These are phyloP conservation scores for Eupithecia tripunctaria DNA, from an alignment of 2,888 invertebrate species.

Conservation along the genomic window DNA sequence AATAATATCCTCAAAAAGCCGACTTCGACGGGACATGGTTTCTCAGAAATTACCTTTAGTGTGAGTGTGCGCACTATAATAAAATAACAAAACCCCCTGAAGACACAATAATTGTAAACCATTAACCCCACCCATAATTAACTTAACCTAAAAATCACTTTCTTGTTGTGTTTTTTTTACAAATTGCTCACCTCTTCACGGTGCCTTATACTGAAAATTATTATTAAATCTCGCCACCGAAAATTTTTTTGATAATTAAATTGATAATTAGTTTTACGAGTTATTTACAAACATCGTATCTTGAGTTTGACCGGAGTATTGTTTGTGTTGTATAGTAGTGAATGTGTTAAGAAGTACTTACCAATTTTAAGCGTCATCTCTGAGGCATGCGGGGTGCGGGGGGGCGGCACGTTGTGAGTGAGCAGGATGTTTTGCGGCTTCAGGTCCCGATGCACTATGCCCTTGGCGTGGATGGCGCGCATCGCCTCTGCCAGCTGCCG, in stretches of 20 bases:
- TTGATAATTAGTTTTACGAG: too few relatives aligned
- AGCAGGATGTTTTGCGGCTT: slow-evolving; percentile 99
- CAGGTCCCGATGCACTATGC: slow-evolving; percentile 99
- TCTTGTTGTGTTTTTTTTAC: background rate
- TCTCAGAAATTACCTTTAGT: too few relatives aligned
- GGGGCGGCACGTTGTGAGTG: slow-evolving; percentile 88
- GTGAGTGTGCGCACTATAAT: too few relatives aligned
- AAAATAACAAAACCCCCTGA: too few relatives aligned
- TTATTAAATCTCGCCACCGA: background rate
- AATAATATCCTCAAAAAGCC: too few relatives aligned
- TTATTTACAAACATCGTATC: background rate
- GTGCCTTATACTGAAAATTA: background rate
- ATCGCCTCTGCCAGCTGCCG: slow-evolving; percentile 98
- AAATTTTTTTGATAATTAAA: too few relatives aligned
- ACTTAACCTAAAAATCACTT: background rate
- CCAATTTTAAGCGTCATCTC: slow-evolving; percentile 98
- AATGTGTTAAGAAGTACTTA: slow-evolving; percentile 63
- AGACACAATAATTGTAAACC: background rate
- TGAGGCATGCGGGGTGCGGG: slow-evolving; percentile 87
- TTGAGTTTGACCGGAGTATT: background rate
- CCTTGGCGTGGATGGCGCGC: slow-evolving; percentile 98
- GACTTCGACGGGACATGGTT: too few relatives aligned
- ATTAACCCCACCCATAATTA: too few relatives aligned
- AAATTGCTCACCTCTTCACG: background rate
- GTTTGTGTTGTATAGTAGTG: too few relatives aligned